Conservation (phyloP, 1,140 invertebrate genomes). For the Microvelia longipes region DNA sequence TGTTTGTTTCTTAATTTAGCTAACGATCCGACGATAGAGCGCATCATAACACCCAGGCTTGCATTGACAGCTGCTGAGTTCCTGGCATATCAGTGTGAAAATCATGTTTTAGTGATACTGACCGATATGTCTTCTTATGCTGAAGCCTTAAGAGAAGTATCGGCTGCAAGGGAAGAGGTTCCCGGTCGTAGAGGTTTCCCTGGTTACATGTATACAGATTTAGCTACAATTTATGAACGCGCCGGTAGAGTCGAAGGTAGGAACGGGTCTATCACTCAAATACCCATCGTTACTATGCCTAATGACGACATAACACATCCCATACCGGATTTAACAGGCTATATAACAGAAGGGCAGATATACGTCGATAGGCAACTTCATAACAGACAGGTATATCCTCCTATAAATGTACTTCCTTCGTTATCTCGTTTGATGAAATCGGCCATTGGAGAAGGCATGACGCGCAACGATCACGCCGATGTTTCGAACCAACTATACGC, state of each 20-base stretch:
- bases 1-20: slow-evolving; percentile 94
- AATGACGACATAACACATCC: slow-evolving; percentile 98
- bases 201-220: slow-evolving; percentile 99
- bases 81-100: slow-evolving; percentile 93
- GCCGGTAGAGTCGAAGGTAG: slow-evolving; percentile 92
- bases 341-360: slow-evolving; percentile 97
- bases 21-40: slow-evolving; percentile 96
- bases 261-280: slow-evolving; percentile 96
- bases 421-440: slow-evolving; percentile 97
- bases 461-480: slow-evolving; percentile 91
- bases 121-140: slow-evolving; percentile 99
- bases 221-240: slow-evolving; percentile 95
- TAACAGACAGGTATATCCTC: slow-evolving; percentile 96
- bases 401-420: slow-evolving; percentile 94
- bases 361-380: slow-evolving; percentile 96
- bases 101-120: slow-evolving; percentile 92
- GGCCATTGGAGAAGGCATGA: slow-evolving; percentile 96
- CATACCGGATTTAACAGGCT: slow-evolving; percentile 96
- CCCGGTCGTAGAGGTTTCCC: slow-evolving; percentile 87
- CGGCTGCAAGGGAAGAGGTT: slow-evolving; percentile 91
- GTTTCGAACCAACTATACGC: slow-evolving; percentile 97
- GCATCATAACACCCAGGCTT: slow-evolving; percentile 93
- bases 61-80: slow-evolving; percentile 93
- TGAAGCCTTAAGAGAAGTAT: slow-evolving; percentile 91
- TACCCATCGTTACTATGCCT: slow-evolving; percentile 97